Percentiles rank a stretch among this genome's conserved stretches.
Evolutionary conservation across 1,140 invertebrate species (phyloP).

Genomic region (Calliopsis andreniformis): DNA sequence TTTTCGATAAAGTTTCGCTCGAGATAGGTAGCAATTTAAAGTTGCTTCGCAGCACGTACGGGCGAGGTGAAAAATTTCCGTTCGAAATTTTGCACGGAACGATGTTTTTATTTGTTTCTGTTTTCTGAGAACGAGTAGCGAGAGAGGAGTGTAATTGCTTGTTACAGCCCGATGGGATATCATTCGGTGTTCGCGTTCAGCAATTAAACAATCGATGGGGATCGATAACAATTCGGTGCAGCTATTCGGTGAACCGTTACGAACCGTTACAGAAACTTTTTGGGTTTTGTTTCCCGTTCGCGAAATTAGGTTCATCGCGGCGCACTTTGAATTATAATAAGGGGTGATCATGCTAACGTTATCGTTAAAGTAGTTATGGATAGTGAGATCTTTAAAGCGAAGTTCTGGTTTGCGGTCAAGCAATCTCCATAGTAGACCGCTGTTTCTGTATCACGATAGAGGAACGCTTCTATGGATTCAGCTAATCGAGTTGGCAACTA

Average conservation of each 20-base stretch:
- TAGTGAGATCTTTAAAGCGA: conserved; percentile 42
- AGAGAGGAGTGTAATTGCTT: neutral
- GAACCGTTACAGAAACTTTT: conserved; percentile 2
- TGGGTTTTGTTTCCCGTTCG: neutral
- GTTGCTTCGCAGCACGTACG: conserved; percentile 5
- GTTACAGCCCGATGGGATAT: neutral
- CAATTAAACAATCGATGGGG: neutral
- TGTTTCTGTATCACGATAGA: conserved; percentile 44
- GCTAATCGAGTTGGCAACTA: conserved; percentile 61
- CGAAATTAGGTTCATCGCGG: conserved; percentile 24
- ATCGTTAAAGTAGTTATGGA: conserved; percentile 48
- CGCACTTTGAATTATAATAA: neutral
- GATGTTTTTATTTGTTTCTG: neutral
- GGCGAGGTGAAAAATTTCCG: neutral
- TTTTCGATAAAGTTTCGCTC: conserved; percentile 32
- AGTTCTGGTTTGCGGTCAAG: conserved; percentile 57
- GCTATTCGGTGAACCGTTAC: neutral
- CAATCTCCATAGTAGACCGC: conserved; percentile 25
- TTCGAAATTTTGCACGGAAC: conserved; percentile 5
- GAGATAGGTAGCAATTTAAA: conserved; percentile 34
- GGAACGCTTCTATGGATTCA: conserved; percentile 49
- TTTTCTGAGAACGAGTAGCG: neutral
- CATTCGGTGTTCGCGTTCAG: neutral
- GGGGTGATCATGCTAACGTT: neutral
- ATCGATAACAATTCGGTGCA: neutral